Evolutionary conservation across 2,888 invertebrate genomes (phyloP).

Genomic region (Eupithecia vulgata): DNA sequence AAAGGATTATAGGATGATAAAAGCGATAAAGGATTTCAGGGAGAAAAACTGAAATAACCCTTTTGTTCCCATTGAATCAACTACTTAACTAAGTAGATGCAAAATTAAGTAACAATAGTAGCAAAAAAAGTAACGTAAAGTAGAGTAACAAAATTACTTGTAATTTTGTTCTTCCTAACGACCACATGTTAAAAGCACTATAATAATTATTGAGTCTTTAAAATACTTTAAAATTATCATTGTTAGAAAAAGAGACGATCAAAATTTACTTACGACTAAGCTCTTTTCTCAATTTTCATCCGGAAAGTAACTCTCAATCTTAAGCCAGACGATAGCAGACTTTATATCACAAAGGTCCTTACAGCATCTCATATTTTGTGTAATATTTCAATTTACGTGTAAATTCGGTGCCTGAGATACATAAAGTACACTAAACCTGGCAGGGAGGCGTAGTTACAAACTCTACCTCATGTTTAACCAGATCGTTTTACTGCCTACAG

Average conservation of each 20-base stretch:
- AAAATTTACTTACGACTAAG: conserved; percentile 1
- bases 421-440: conserved; percentile 43
- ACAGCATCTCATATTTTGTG: conserved; percentile 36
- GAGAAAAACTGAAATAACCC: neutral
- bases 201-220: neutral
- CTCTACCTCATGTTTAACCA: neutral
- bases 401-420: conserved; percentile 51
- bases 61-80: neutral
- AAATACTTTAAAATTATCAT: neutral
- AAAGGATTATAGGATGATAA: no score
- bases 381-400: conserved; percentile 60
- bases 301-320: conserved; percentile 17
- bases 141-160: no score
- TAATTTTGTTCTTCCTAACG: no score
- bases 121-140: no score
- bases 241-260: conserved; percentile 23
- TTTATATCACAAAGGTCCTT: conserved; percentile 29
- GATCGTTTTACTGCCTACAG: neutral
- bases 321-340: conserved; percentile 20
- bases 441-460: conserved; percentile 25
- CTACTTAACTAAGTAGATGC: no score
- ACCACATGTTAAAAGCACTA: no score
- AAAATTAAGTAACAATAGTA: no score
- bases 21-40: no score
- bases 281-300: conserved; percentile 12